Base-by-base conservation (phyloP, 2,113 vertebrate genomes). In the Eonycteris spelaea region DNA sequence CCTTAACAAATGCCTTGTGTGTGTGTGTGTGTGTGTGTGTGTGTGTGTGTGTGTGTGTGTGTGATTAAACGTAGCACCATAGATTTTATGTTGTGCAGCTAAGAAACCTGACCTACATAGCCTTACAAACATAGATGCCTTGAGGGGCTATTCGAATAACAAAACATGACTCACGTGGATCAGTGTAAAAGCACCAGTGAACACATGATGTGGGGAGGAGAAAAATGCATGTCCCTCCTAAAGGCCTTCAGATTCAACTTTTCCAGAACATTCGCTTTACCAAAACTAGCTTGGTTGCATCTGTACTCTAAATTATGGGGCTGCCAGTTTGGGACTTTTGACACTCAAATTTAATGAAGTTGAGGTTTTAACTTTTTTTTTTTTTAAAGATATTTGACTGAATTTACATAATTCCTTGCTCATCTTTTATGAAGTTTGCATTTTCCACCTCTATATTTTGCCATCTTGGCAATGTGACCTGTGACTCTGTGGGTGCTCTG, bases 391-490 rank as follows among this genome's bases (percentile, higher is more conserved):
- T 82, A 61, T 43, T 61, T 78, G 53, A 57, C 6, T 48, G 7
- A 43, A 67, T 71, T 85, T 83, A 43, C 68, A 26, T 35, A 77
- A 82, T 79, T 65, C 22, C 2, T 83, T 95, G 6, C 15, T 59
- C 30, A 2, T 61, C 2, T 75, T 21, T 45, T 88, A 86, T 61
- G n/a, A 78, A 35, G 51, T 75, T 70, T 67, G n/a, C 6, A 53
- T 82, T 96, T 95, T 59, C 30, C 7, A 28, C 26, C 35, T 90
- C 15, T 30, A 6, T 35, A 22, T 77, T 90, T 94, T 88, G n/a
- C 57, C 43, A 18, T 61, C 55, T 59, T 86, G 71, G 24, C 24
- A 83, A 33, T 40, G 14, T 80, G 24, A 18, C 12, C n/a, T 3
- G 2, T 86, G 35, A 78, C 11, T 53, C 30, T 48, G 40, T 74